Base-by-base conservation (phyloP, 2,797 vertebrate genomes). In the Valencia hispanica region DNA sequence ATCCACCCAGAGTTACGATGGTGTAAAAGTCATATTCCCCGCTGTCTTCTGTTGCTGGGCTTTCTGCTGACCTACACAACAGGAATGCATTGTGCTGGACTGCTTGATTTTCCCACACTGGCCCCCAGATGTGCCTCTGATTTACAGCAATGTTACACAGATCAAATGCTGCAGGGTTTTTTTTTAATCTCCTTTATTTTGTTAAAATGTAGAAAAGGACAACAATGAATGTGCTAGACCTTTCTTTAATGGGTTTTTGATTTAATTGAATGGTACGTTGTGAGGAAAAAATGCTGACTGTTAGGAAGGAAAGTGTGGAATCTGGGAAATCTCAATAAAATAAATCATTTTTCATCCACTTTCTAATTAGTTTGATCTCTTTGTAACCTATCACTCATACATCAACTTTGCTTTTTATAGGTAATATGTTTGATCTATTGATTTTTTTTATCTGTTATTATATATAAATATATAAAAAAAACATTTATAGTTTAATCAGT, bases 41-140 rank as follows among this genome's bases (percentile, higher is more conserved):
- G 51, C 83, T 89, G 79, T 45, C 76, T 70, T 80, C 71, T 85
- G 90, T 92, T 93, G 88, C 90, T 89, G 84, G 88, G 89, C 53
- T 87, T 86, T 91, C 81, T 91, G 84, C 88, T 94, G 89, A 92
- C 83, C 84, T 88, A 84, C 84, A 81, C 84, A 77, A 79, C 77
- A 87, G 91, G 92, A 93, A 93, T 92, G 90, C 88, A 88, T 88
- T 93, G 90, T 92, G 83, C 86, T 80, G 71, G 80, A 89, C 82
- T 83, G 82, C 88, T 87, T 89, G 84, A 90, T 89, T 89, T 88
- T 87, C 87, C 83, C 87, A 88, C 89, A 84, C 65, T 72, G 77
- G 68, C 79, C 78, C 76, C 69, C 72, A 84, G 78, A 75, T 89
- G 90, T 89, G 86, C 84, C 84, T 87, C 86, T 81, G 65, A 85